These are phyloP conservation scores for Rhynchomys soricoides DNA, from an alignment of 2,113 vertebrate genomes.

Conservation along the genomic window DNA sequence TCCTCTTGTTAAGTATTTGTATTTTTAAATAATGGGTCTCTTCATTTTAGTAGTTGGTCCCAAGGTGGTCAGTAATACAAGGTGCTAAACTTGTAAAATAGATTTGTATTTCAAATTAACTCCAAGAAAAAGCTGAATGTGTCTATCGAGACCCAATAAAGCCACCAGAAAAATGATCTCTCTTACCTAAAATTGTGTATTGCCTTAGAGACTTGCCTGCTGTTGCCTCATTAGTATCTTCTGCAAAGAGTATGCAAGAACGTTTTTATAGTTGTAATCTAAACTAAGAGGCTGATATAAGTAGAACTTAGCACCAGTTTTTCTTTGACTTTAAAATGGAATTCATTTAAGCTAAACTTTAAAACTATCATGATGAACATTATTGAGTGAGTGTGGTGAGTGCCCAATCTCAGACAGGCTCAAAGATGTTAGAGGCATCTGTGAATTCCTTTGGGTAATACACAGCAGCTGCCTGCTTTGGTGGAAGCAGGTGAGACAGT, in stretches of 20 bases:
- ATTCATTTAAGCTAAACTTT: slow-evolving; percentile 25
- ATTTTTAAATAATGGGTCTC: slow-evolving; percentile 51
- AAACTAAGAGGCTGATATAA: background rate
- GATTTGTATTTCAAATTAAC: slow-evolving; percentile 58
- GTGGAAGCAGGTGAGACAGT: background rate
- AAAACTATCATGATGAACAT: background rate
- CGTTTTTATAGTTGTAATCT: background rate
- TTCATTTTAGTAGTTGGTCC: slow-evolving; percentile 29
- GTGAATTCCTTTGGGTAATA: background rate
- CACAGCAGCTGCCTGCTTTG: background rate
- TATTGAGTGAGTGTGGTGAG: slow-evolving; percentile 38
- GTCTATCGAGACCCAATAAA: background rate
- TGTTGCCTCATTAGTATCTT: slow-evolving; percentile 36
- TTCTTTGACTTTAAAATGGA: slow-evolving; percentile 39
- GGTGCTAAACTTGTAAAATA: slow-evolving; percentile 43
- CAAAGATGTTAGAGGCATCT: background rate
- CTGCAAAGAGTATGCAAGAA: slow-evolving; percentile 16
- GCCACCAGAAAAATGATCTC: slow-evolving; percentile 44
- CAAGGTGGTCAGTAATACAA: slow-evolving; percentile 21
- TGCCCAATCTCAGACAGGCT: background rate
- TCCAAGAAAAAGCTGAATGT: slow-evolving; percentile 15
- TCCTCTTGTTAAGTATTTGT: slow-evolving; percentile 55
- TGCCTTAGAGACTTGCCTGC: background rate
- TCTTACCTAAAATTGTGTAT: slow-evolving; percentile 5
- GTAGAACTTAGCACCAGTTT: slow-evolving; percentile 1